Evolutionary conservation across 2,797 vertebrate species (phyloP), one percentile per base, ranked within the genome.

Genomic region (Holocentrus rufus): DNA sequence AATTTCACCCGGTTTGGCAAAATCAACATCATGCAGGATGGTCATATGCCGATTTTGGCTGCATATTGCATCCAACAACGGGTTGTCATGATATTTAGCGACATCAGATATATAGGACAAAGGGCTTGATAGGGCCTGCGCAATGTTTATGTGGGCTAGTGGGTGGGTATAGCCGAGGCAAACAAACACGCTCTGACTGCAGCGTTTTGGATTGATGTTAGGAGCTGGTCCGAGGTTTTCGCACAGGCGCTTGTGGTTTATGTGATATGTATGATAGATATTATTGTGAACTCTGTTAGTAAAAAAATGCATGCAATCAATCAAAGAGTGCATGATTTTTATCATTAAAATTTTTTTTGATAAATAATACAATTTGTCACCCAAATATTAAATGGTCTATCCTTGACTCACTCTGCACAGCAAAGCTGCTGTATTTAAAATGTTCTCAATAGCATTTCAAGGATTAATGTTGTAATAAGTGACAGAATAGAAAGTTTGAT

Each of bases 121-220:
- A 93, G 90, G 84, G 87, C 80, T 90, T 76, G 79, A 76, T 68
- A 65, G 74, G 87, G 86, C 85, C 87, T 91, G 88, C 85, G 87
- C 83, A 81, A 68, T 90, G 91, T 92, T 91, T 89, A 80, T 90
- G 88, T 90, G 88, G 82, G 81, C 87, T 80, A 69, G 89, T 92
- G 92, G 90, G 92, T 81, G 92, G 84, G 90, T 87, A 77, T 27
- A 82, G 80, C 77, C 30, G 86, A 89, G 60, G 83, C 80, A 91
- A 93, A 92, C 86, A 92, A 93, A 90, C 88, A 86, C 74, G 69
- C 85, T 74, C 81, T 52, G 83, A 82, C 87, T 93, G 92, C 93
- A 92, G 90, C 86, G 80, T 84, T 92, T 86, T 81, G 87, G 65
- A 68, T 69, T 34, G 65, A 80, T 61, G 76, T 1, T 65, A 72